A percentile compares a stretch with the other conserved stretches of the same genome.
These are phyloP conservation scores for Apocrypta bakeri DNA, from an alignment of 1,140 invertebrate species.

Conservation along the genomic window DNA sequence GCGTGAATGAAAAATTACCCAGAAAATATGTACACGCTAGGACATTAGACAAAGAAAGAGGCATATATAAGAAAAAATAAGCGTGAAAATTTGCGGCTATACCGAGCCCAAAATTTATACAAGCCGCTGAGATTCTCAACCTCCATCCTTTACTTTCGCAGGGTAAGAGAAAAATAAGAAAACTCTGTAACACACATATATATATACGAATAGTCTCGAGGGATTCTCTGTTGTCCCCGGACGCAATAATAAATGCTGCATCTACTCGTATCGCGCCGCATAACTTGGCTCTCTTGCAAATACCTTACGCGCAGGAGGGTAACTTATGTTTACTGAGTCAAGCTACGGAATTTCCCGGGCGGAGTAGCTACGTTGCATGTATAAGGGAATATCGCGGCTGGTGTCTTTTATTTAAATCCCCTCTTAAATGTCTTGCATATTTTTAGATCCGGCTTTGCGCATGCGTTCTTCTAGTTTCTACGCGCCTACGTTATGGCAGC, in stretches of 20 bases:
- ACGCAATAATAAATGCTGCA: slow-evolving; percentile 19
- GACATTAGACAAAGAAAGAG: background rate
- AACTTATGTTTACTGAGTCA: slow-evolving; percentile 31
- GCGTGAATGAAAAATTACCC: slow-evolving; percentile 23
- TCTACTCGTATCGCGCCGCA: slow-evolving; percentile 24
- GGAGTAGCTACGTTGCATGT: slow-evolving; percentile 19
- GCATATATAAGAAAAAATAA: too few species aligned
- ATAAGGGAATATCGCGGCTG: slow-evolving; percentile 21
- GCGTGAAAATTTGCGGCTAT: background rate
- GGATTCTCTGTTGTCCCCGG: background rate
- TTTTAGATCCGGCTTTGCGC: background rate
- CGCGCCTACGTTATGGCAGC: background rate
- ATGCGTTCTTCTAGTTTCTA: too few species aligned
- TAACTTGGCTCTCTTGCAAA: background rate
- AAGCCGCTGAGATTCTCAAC: background rate
- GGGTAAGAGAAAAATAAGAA: background rate
- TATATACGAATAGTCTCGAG: background rate
- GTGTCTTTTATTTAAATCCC: slow-evolving; percentile 33
- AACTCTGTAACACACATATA: background rate
- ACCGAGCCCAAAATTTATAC: background rate
- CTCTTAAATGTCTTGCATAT: slow-evolving; percentile 27
- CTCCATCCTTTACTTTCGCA: background rate
- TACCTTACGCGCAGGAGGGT: background rate
- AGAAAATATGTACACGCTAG: background rate
- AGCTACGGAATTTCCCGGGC: slow-evolving; percentile 26